Percentiles rank a stretch among this genome's conserved stretches.
Evolutionary conservation across 2,797 vertebrate genomes (phyloP).

Genomic region (Tokudaia muenninki): DNA sequence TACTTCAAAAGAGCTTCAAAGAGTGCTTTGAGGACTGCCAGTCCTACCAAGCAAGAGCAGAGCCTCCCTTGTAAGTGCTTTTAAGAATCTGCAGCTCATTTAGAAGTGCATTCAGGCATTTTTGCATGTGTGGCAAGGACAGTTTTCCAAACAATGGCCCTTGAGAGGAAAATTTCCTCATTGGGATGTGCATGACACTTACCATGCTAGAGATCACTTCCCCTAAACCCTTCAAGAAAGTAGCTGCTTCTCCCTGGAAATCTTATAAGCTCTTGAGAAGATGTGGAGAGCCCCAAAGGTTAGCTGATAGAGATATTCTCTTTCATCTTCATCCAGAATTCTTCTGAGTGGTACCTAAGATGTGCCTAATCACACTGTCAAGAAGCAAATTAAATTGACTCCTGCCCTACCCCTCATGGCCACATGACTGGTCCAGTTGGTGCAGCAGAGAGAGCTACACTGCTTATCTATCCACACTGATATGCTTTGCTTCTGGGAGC

Average conservation of each 20-base stretch:
- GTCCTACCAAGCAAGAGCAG: background rate
- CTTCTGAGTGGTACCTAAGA: constrained; percentile 18
- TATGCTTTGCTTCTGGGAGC: constrained; percentile 70
- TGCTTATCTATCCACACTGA: background rate
- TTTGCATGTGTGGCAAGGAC: constrained; percentile 70
- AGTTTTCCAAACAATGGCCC: constrained; percentile 68
- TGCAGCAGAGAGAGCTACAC: background rate
- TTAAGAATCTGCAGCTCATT: constrained; percentile 71
- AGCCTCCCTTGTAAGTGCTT: constrained; percentile 41
- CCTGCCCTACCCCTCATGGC: background rate
- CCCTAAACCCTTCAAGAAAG: constrained; percentile 70
- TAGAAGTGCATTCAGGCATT: constrained; percentile 61
- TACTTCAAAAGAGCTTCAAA: constrained; percentile 44
- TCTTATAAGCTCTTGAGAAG: constrained; percentile 74
- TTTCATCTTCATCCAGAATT: constrained; percentile 67
- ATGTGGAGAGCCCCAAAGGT: background rate
- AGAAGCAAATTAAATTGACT: background rate
- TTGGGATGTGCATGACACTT: constrained; percentile 68
- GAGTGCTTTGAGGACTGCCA: constrained; percentile 55
- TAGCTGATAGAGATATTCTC: constrained; percentile 39
- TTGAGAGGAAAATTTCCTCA: constrained; percentile 70
- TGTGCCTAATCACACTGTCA: background rate
- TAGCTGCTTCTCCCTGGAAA: constrained; percentile 71
- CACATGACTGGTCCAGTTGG: background rate
- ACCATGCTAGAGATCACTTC: constrained; percentile 69